These are phyloP conservation scores for Microctenopoma steveboyesi DNA, from an alignment of 2,797 vertebrate species.

Conservation along the genomic window DNA sequence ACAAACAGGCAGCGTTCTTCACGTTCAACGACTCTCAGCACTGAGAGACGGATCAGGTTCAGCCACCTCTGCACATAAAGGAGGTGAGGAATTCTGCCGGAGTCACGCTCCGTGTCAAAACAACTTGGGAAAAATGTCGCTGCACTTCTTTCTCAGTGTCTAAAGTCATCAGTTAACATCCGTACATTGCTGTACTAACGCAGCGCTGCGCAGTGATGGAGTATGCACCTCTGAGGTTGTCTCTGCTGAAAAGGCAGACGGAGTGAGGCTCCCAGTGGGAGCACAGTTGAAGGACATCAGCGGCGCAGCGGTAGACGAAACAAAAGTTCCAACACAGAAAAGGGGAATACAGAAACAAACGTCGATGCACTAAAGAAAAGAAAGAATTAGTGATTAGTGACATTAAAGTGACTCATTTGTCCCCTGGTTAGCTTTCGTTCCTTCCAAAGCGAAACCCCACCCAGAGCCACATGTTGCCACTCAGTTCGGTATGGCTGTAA, in stretches of 20 bases:
- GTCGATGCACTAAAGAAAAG: slow-evolving; percentile 14
- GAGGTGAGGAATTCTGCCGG: slow-evolving; percentile 59
- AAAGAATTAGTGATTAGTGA: slow-evolving; percentile 17
- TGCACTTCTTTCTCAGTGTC: slow-evolving; percentile 37
- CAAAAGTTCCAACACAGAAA: slow-evolving; percentile 2
- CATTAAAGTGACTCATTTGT: slow-evolving; percentile 15
- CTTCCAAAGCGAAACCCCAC: slow-evolving; percentile 2
- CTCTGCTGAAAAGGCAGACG: slow-evolving; percentile 26
- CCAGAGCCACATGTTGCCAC: slow-evolving; percentile 9
- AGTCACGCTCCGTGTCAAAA: slow-evolving; percentile 68
- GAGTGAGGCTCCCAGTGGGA: slow-evolving; percentile 32
- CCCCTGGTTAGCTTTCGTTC: background rate
- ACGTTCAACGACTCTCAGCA: slow-evolving; percentile 23
- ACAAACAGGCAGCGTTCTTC: slow-evolving; percentile 51
- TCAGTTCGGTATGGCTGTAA: background rate
- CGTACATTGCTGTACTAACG: slow-evolving; percentile 24
- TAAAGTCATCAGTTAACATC: slow-evolving; percentile 52
- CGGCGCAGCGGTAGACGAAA: slow-evolving; percentile 14
- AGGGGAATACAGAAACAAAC: background rate
- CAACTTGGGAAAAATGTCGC: slow-evolving; percentile 56
- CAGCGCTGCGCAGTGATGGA: slow-evolving; percentile 3
- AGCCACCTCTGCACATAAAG: slow-evolving; percentile 29
- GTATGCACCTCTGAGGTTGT: background rate
- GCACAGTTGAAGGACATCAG: slow-evolving; percentile 43
- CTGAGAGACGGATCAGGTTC: slow-evolving; percentile 54